Evolutionary conservation across 2,888 invertebrate species (phyloP).

Genomic region (Oscheius sp.): DNA sequence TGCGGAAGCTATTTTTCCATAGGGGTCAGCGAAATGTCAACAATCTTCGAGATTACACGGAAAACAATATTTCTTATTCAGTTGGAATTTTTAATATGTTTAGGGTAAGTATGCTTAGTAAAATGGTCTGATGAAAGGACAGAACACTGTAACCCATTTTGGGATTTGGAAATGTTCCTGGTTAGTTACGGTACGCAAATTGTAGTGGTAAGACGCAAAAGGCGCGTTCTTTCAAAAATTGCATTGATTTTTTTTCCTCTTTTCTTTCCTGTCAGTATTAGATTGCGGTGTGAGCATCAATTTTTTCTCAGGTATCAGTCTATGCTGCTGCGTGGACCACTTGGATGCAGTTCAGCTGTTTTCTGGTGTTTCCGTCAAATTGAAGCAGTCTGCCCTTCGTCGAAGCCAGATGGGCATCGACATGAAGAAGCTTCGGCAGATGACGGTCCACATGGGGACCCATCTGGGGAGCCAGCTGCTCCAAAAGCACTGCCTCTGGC

Average conservation of each 20-base stretch:
- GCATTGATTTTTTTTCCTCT: too few relatives aligned
- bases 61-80: too few relatives aligned
- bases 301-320: too few relatives aligned
- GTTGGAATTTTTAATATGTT: too few relatives aligned
- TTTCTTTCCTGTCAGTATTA: too few relatives aligned
- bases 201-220: too few relatives aligned
- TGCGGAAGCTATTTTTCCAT: not conserved
- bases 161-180: not conserved
- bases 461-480: constrained; percentile 31
- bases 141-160: not conserved
- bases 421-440: constrained; percentile 34
- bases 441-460: constrained; percentile 27
- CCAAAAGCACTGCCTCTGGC: not conserved
- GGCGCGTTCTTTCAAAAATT: too few relatives aligned
- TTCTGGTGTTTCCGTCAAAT: constrained; percentile 28
- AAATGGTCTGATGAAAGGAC: not conserved
- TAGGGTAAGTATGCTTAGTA: too few relatives aligned
- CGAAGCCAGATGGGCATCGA: constrained; percentile 21
- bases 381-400: constrained; percentile 23
- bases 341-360: constrained; percentile 22
- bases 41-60: too few relatives aligned
- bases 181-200: not conserved
- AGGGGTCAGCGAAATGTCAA: too few relatives aligned
- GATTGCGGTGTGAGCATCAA: too few relatives aligned
- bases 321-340: not conserved